Base-by-base conservation (phyloP, 2,888 invertebrate genomes). In the Rutpela maculata region DNA sequence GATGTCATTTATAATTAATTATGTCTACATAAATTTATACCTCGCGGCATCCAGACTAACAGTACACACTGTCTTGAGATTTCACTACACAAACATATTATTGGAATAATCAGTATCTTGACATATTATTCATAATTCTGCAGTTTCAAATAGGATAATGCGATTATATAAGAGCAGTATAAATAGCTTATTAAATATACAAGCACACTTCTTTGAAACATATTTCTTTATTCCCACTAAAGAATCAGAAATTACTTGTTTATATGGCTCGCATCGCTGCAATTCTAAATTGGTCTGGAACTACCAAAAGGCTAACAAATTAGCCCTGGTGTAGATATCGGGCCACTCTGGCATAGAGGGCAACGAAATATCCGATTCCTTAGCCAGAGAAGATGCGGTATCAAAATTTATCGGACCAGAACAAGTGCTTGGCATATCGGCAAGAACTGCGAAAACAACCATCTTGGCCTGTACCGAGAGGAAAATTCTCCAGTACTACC, bases 1-100 rank as follows among this genome's bases (percentile, higher is more conserved):
- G 18, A 43, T 65, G n/a, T 43, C 38, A 22, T n/a, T 65, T 43
- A 65, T 65, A 65, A 65, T 65, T 65, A 65, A 65, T 19, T 17
- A 19, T 22, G 22, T 65, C 65, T 43, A 22, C 43, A 19, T 43
- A 65, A 65, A 43, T 65, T 65, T 43, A 50, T 43, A 65, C 15
- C 65, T 43, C n/a, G 19, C 18, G 65, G 43, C 65, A 43, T 65
- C 65, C n/a, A 43, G 18, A 11, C 18, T 17, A 11, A n/a, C 6
- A 43, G 4, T 26, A 26, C 10, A 26, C 43, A 43, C 43, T 17
- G 38, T 19, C 65, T 65, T 38, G 65, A 65, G 65, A 19, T 43
- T 65, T 65, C 43, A 6, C 43, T 15, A 22, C 19, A 17, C 65
- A 65, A 65, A 65, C 43, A 65, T 43, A 31, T 22, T 65, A 65